Evolutionary conservation across 35 echinoderm and acorn worm species (phyloP).

Genomic region (Heliocidaris tuberculata): DNA sequence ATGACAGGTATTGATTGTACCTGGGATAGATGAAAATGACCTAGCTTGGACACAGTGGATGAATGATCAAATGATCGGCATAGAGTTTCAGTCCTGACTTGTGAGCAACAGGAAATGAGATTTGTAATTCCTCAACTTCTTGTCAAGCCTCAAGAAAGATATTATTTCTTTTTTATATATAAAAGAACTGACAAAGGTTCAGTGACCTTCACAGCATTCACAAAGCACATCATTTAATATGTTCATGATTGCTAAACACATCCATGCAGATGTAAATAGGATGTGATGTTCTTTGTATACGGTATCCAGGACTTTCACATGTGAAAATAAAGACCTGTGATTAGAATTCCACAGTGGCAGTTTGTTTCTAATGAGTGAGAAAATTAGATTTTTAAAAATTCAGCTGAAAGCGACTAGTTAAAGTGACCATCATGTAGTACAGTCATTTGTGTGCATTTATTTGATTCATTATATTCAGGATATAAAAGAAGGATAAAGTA

Average conservation of each 20-base stretch:
- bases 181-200: not conserved
- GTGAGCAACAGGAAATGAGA: conserved; percentile 15
- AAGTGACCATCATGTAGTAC: too few species aligned
- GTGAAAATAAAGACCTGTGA: too few species aligned
- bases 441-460: too few species aligned
- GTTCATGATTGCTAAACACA: not conserved
- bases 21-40: not conserved
- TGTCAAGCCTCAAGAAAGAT: not conserved
- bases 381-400: too few species aligned
- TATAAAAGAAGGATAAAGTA: too few species aligned
- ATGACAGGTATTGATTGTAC: not conserved
- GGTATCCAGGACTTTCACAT: too few species aligned
- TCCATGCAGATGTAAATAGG: not conserved
- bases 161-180: not conserved
- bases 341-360: too few species aligned
- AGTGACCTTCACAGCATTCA: not conserved
- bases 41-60: not conserved
- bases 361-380: too few species aligned
- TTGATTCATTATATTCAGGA: too few species aligned
- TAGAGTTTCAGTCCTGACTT: not conserved
- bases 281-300: too few species aligned
- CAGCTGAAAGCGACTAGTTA: too few species aligned
- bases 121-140: not conserved
- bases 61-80: conserved; percentile 9
- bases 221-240: not conserved